Conservation (phyloP, 2,888 invertebrate genomes). For the Dryomyza anilis region DNA sequence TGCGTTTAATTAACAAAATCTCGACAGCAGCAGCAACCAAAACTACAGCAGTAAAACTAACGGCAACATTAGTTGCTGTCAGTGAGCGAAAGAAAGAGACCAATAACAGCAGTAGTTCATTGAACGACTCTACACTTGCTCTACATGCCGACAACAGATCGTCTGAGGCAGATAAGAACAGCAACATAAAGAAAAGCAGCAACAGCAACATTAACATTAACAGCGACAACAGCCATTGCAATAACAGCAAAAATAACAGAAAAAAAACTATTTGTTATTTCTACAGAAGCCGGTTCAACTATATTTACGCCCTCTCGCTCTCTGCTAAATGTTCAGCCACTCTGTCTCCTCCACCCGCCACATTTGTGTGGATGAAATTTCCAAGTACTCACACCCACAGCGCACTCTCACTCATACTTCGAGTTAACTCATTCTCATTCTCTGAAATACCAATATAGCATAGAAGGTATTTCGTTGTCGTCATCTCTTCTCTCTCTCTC, state of each 20-base stretch:
- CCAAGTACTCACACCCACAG: too few species aligned
- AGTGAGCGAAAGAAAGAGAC: constrained; percentile 11
- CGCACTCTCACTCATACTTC: background rate
- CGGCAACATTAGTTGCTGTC: background rate
- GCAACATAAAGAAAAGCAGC: too few species aligned
- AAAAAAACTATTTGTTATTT: constrained; percentile 13
- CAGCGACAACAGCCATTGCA: background rate
- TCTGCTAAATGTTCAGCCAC: too few species aligned
- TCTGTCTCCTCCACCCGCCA: too few species aligned
- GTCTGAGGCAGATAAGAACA: constrained; percentile 38
- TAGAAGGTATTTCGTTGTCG: too few species aligned
- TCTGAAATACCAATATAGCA: too few species aligned
- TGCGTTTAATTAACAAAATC: constrained; percentile 7
- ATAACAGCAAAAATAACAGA: background rate
- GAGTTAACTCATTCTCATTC: too few species aligned
- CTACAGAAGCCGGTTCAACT: background rate
- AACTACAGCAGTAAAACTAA: background rate
- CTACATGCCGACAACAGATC: constrained; percentile 29
- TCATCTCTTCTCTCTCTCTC: background rate
- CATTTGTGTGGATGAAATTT: too few species aligned
- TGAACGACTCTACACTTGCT: constrained; percentile 1
- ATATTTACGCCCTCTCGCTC: background rate
- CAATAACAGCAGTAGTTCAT: background rate
- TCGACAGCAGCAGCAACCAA: background rate
- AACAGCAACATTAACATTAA: constrained; percentile 30